phyloP scores from a whole-genome alignment of 2,888 invertebrate genomes.

The Acanthococcus lagerstroemiae region DNA sequence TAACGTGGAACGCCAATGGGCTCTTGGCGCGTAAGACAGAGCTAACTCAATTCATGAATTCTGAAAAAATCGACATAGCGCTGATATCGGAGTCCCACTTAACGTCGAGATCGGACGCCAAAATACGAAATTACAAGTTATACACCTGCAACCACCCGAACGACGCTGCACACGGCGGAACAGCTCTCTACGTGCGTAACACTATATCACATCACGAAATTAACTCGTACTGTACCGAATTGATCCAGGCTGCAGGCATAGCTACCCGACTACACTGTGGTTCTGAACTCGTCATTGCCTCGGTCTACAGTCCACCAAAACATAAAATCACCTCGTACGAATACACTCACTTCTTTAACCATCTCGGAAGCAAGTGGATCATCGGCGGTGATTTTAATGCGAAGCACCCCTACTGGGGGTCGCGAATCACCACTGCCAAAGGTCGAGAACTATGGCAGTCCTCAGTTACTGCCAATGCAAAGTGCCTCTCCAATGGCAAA shows the following conservation, averaged over 20 bases:
- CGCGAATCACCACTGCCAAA: background rate
- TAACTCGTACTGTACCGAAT: background rate
- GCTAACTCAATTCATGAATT: background rate
- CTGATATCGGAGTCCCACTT: slow-evolving; percentile 1
- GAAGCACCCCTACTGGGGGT: background rate
- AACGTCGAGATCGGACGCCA: background rate
- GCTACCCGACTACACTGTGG: background rate
- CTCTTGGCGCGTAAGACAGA: background rate
- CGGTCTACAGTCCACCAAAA: background rate
- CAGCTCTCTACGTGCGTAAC: background rate
- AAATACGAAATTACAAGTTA: slow-evolving; percentile 2
- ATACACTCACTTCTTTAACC: background rate
- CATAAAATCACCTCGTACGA: background rate
- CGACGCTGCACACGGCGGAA: slow-evolving; percentile 1
- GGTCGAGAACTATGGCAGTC: background rate
- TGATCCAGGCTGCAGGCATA: background rate
- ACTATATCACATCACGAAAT: slow-evolving; percentile 4
- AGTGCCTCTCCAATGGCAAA: background rate
- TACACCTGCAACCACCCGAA: background rate
- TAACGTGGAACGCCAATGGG: slow-evolving; percentile 14
- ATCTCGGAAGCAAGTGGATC: background rate
- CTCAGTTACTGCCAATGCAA: background rate
- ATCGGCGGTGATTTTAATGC: slow-evolving; percentile 11
- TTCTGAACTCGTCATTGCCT: background rate
- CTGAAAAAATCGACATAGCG: background rate